These are phyloP conservation scores for Apis florea DNA, from an alignment of 1,140 invertebrate genomes.

Conservation along the genomic window DNA sequence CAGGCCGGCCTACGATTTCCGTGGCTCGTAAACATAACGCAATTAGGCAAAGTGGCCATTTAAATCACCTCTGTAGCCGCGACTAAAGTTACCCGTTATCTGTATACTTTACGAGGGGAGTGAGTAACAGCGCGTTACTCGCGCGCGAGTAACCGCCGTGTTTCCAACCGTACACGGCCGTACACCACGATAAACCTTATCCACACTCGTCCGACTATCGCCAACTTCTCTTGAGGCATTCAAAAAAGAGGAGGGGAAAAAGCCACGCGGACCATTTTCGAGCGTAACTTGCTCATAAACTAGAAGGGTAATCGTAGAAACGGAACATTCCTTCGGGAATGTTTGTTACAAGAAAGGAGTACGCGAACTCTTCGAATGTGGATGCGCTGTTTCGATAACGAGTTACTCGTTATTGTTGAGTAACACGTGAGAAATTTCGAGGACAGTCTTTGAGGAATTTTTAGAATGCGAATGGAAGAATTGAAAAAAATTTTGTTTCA, in stretches of 20 bases:
- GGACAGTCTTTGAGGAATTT: neutral
- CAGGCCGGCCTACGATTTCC: conserved; percentile 29
- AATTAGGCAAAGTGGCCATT: conserved; percentile 66
- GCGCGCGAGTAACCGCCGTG: no score
- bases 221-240: neutral
- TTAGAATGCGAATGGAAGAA: neutral
- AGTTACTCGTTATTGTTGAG: neutral
- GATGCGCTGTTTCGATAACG: neutral
- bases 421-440: neutral
- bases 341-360: neutral
- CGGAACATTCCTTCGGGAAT: conserved; percentile 8
- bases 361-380: neutral
- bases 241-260: neutral
- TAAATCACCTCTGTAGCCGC: conserved; percentile 51
- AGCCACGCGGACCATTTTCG: conserved; percentile 10
- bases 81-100: conserved; percentile 48
- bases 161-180: neutral
- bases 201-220: conserved; percentile 5
- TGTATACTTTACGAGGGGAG: conserved; percentile 50
- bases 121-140: conserved; percentile 42
- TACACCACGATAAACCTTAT: conserved; percentile 45
- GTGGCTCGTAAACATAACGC: conserved; percentile 65
- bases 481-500: neutral
- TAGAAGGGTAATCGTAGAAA: conserved; percentile 56
- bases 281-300: conserved; percentile 54